Conservation (phyloP, 2,113 vertebrate species). For the Struthidea cinerea region DNA sequence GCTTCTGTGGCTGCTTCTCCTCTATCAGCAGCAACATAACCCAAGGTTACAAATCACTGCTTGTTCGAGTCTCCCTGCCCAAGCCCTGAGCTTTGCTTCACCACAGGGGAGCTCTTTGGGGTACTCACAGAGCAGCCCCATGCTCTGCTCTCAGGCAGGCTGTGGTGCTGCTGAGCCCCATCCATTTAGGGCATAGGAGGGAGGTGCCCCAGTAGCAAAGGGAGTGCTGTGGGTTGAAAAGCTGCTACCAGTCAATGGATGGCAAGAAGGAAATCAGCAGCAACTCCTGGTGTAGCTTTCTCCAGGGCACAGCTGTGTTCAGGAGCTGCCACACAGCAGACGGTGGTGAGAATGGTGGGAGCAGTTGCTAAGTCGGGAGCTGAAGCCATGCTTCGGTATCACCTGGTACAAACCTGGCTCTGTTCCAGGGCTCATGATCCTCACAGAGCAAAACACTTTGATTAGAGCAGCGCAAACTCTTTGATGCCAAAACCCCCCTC, state of each 20-base stretch:
- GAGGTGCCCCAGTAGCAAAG: background rate
- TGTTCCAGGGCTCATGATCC: conserved; percentile 4
- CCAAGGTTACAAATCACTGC: background rate
- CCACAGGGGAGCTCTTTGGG: background rate
- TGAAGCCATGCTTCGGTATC: background rate
- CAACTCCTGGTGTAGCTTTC: background rate
- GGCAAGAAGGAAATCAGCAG: background rate
- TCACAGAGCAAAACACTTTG: conserved; percentile 24
- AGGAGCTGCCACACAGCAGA: rapidly evolving
- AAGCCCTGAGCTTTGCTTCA: background rate
- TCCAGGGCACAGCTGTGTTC: background rate
- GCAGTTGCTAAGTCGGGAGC: background rate
- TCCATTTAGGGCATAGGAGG: background rate
- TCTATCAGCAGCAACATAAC: background rate
- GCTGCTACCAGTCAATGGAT: background rate
- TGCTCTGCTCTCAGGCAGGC: background rate
- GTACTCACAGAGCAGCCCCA: background rate
- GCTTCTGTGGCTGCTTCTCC: background rate
- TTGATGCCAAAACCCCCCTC: conserved; percentile 6
- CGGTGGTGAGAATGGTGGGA: background rate
- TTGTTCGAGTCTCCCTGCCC: background rate
- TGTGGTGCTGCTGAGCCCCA: background rate
- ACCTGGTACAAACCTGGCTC: background rate
- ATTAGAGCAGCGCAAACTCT: conserved; percentile 3
- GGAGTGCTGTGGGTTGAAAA: background rate